Percentiles rank a stretch among this genome's conserved stretches.
phyloP scores from a whole-genome alignment of 2,888 invertebrate species.

The Bombylius major region DNA sequence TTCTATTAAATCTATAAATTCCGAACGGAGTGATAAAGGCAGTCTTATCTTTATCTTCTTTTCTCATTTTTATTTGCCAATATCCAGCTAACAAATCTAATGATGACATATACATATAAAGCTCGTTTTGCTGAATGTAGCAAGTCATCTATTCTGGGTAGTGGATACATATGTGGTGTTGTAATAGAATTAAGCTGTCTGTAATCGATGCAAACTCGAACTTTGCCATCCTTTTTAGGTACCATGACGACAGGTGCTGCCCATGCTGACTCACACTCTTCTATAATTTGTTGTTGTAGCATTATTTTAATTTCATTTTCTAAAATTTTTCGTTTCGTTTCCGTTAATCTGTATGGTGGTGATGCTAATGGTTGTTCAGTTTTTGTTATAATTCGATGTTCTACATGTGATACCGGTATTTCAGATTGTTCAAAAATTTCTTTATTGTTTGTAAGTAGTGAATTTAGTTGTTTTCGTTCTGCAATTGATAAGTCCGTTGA shows the following conservation, averaged over 20 bases:
- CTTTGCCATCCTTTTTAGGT: conserved; percentile 22
- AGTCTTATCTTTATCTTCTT: conserved; percentile 13
- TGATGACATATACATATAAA: conserved; percentile 14
- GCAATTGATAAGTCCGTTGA: too few relatives aligned
- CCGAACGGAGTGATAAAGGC: conserved; percentile 6
- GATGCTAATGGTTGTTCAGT: too few relatives aligned
- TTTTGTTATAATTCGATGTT: too few relatives aligned
- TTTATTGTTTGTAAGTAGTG: too few relatives aligned
- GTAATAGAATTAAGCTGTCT: conserved; percentile 20
- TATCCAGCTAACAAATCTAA: conserved; percentile 15
- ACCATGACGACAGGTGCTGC: conserved; percentile 26
- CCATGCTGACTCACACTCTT: conserved; percentile 29
- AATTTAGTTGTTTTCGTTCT: too few relatives aligned
- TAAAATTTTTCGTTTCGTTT: neutral
- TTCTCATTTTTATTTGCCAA: conserved; percentile 12
- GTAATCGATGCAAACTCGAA: conserved; percentile 1
- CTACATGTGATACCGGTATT: too few relatives aligned
- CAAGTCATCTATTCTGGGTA: conserved; percentile 6
- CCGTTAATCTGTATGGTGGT: too few relatives aligned
- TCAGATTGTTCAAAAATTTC: too few relatives aligned
- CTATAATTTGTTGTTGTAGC: conserved; percentile 23
- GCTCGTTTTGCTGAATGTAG: conserved; percentile 18
- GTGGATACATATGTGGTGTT: conserved; percentile 13
- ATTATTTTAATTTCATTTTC: conserved; percentile 11
- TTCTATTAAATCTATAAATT: neutral